Conservation (phyloP, 2,888 invertebrate genomes). For the Drosophila niveifrons region DNA sequence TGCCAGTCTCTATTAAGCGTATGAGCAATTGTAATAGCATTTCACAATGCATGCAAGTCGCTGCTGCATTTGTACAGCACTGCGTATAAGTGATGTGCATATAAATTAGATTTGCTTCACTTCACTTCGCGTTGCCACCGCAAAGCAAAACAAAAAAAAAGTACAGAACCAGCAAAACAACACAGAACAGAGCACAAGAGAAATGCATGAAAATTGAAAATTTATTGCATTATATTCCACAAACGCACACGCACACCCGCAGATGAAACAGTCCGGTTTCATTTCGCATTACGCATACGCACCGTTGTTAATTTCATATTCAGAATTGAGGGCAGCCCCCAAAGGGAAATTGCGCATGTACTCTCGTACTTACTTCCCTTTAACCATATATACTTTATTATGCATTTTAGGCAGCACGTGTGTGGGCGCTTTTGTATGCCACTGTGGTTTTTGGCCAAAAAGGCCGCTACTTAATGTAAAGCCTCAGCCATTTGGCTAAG, state of each 20-base stretch:
- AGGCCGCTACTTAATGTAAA: slow-evolving; percentile 39
- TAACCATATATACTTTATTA: slow-evolving; percentile 51
- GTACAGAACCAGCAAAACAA: background rate
- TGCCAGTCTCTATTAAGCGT: slow-evolving; percentile 29
- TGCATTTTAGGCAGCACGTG: slow-evolving; percentile 56
- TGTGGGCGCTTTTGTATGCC: slow-evolving; percentile 12
- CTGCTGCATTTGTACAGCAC: slow-evolving; percentile 34
- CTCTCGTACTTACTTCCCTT: slow-evolving; percentile 4
- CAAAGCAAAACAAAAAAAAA: slow-evolving; percentile 20
- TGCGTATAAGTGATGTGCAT: slow-evolving; percentile 71
- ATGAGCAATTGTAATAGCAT: slow-evolving; percentile 33
- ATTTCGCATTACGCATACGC: slow-evolving; percentile 72
- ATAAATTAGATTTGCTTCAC: slow-evolving; percentile 70
- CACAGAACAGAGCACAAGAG: background rate
- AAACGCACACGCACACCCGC: background rate
- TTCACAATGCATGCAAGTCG: slow-evolving; percentile 13
- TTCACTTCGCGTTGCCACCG: slow-evolving; percentile 37
- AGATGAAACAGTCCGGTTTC: slow-evolving; percentile 4
- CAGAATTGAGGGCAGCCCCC: slow-evolving; percentile 48
- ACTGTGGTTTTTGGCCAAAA: slow-evolving; percentile 20
- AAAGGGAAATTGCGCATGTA: slow-evolving; percentile 57
- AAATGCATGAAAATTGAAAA: slow-evolving; percentile 67
- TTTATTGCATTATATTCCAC: slow-evolving; percentile 60
- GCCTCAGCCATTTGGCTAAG: slow-evolving; percentile 1
- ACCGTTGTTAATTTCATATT: slow-evolving; percentile 76